These are phyloP conservation scores for Diplazon laetatorius DNA, from an alignment of 2,888 invertebrate species.

Conservation along the genomic window DNA sequence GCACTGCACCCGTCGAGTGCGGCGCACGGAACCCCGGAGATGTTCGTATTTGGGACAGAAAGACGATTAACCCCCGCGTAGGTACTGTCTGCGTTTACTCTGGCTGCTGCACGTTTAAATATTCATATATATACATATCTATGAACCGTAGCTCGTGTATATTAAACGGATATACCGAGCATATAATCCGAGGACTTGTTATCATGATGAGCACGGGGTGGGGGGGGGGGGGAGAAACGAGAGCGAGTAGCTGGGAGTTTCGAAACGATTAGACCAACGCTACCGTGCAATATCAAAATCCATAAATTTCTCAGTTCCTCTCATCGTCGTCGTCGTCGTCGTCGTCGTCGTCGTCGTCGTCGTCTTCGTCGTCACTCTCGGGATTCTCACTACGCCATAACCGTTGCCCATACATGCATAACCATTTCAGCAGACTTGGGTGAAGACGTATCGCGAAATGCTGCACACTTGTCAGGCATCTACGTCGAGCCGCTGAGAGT, in stretches of 20 bases:
- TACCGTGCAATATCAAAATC: slow-evolving; percentile 31
- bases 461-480: slow-evolving; percentile 13
- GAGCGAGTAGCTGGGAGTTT: slow-evolving; percentile 11
- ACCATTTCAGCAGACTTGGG: background rate
- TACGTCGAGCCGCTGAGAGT: too few relatives aligned
- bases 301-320: slow-evolving; percentile 24
- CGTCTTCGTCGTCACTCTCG: background rate
- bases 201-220: slow-evolving; percentile 10
- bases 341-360: slow-evolving; percentile 23
- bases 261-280: slow-evolving; percentile 17
- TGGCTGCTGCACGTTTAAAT: background rate
- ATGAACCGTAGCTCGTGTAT: slow-evolving; percentile 5
- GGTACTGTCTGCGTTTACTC: background rate
- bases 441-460: background rate
- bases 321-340: slow-evolving; percentile 1
- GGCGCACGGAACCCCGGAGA: background rate
- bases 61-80: slow-evolving; percentile 16
- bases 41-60: slow-evolving; percentile 12
- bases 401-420: background rate
- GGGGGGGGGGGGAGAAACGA: too few relatives aligned
- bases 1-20: background rate
- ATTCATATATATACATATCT: slow-evolving; percentile 3
- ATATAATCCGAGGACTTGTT: slow-evolving; percentile 5
- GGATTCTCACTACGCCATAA: background rate
- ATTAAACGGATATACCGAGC: slow-evolving; percentile 22